These are phyloP conservation scores for Stigmatopora argus DNA, from an alignment of 2,113 vertebrate species.

Conservation along the genomic window DNA sequence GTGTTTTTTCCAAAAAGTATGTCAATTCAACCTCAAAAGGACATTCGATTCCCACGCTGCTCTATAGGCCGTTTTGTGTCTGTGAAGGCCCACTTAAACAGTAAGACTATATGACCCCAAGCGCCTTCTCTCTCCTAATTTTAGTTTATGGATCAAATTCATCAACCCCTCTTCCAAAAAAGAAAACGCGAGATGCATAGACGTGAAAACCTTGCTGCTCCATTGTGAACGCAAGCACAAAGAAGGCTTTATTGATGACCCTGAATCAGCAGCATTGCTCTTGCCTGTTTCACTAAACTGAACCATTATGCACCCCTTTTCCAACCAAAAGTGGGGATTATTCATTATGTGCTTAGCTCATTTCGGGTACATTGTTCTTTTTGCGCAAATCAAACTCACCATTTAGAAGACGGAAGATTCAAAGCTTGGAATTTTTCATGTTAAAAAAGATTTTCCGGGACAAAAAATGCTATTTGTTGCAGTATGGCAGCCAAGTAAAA, in stretches of 20 bases:
- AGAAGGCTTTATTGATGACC: constrained; percentile 49
- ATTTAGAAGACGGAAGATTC: background rate
- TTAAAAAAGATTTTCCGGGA: background rate
- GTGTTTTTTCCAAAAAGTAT: too few species aligned
- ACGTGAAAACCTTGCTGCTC: constrained; percentile 47
- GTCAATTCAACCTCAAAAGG: background rate
- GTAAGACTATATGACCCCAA: constrained; percentile 17
- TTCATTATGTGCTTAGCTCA: constrained; percentile 49
- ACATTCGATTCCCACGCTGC: background rate
- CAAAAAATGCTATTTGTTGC: background rate
- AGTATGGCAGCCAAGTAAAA: background rate
- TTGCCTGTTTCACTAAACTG: constrained; percentile 43
- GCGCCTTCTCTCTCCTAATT: background rate
- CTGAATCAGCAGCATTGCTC: constrained; percentile 43
- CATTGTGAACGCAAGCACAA: constrained; percentile 45
- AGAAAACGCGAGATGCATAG: constrained; percentile 35
- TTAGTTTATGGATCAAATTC: constrained; percentile 17
- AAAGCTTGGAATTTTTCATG: background rate
- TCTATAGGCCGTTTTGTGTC: background rate
- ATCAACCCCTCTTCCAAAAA: constrained; percentile 8
- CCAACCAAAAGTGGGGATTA: constrained; percentile 31
- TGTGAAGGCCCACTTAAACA: constrained; percentile 17
- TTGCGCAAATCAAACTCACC: constrained; percentile 1
- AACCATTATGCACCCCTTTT: constrained; percentile 44
- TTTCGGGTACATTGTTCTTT: constrained; percentile 32